Evolutionary conservation across 2,888 invertebrate species (phyloP).

Genomic region (Acrobasis suavella): DNA sequence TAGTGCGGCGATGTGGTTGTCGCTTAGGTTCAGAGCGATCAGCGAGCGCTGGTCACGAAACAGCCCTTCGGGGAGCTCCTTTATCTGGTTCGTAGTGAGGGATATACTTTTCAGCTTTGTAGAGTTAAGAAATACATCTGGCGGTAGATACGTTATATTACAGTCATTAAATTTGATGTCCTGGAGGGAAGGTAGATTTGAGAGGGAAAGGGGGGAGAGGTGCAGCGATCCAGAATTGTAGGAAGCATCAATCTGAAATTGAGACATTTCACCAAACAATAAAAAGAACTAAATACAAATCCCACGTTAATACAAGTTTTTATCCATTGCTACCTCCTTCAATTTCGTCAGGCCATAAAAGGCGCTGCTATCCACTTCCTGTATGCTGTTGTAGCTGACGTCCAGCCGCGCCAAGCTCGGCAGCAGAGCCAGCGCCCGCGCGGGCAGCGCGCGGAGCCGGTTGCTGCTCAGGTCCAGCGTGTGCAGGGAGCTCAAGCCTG

Average conservation of each 20-base stretch:
- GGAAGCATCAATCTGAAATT: constrained; percentile 11
- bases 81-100: neutral
- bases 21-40: neutral
- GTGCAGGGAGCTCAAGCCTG: constrained; percentile 24
- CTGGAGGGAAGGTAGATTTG: constrained; percentile 8
- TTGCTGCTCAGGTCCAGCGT: constrained; percentile 28
- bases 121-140: constrained; percentile 5
- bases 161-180: neutral
- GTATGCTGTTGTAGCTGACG: constrained; percentile 8
- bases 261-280: neutral
- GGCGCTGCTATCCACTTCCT: neutral
- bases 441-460: constrained; percentile 16
- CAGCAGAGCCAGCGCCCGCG: constrained; percentile 8
- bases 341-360: constrained; percentile 14
- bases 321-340: constrained; percentile 18
- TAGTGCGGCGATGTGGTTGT: constrained; percentile 4
- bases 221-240: neutral
- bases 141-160: neutral
- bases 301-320: too few relatives aligned
- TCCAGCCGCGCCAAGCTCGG: constrained; percentile 18
- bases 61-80: neutral
- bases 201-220: neutral
- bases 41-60: constrained; percentile 10
- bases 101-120: neutral
- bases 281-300: neutral